Conservation (phyloP, 2,113 vertebrate genomes). For the Clarias gariepinus region DNA sequence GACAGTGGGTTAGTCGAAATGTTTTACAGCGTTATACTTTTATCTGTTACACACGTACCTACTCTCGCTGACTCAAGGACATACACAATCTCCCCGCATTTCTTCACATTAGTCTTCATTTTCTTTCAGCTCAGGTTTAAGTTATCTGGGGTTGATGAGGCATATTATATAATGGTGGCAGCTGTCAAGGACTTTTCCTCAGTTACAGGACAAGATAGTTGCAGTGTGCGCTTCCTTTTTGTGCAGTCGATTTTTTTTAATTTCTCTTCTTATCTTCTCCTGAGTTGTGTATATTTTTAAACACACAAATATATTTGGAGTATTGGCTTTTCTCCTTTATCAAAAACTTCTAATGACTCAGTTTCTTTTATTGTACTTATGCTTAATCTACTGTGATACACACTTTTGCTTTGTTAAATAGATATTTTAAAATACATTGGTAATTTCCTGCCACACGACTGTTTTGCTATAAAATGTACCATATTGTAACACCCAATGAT, state of each 20-base stretch:
- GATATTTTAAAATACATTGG: neutral
- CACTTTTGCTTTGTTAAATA: slow-evolving; percentile 38
- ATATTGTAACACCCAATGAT: slow-evolving; percentile 53
- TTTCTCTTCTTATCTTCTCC: neutral
- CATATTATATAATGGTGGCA: slow-evolving; percentile 51
- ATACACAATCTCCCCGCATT: neutral
- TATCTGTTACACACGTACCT: neutral
- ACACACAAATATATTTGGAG: neutral
- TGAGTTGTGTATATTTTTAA: slow-evolving; percentile 14
- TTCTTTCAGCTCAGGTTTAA: slow-evolving; percentile 36
- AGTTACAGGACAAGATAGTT: slow-evolving; percentile 34
- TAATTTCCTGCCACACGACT: slow-evolving; percentile 61
- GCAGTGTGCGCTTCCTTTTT: neutral
- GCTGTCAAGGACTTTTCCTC: slow-evolving; percentile 55
- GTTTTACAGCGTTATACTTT: neutral
- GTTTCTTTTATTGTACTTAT: slow-evolving; percentile 2
- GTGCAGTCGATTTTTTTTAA: slow-evolving; percentile 21
- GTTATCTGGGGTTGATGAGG: slow-evolving; percentile 43
- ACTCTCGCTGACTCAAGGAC: neutral
- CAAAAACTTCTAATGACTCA: neutral
- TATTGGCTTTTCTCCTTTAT: neutral
- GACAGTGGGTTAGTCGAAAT: slow-evolving; percentile 83
- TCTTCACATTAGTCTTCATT: slow-evolving; percentile 21
- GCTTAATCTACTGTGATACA: slow-evolving; percentile 24
- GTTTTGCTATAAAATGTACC: slow-evolving; percentile 59